Conservation (phyloP, 2,113 vertebrate genomes). For the Toxotes chatareus region DNA sequence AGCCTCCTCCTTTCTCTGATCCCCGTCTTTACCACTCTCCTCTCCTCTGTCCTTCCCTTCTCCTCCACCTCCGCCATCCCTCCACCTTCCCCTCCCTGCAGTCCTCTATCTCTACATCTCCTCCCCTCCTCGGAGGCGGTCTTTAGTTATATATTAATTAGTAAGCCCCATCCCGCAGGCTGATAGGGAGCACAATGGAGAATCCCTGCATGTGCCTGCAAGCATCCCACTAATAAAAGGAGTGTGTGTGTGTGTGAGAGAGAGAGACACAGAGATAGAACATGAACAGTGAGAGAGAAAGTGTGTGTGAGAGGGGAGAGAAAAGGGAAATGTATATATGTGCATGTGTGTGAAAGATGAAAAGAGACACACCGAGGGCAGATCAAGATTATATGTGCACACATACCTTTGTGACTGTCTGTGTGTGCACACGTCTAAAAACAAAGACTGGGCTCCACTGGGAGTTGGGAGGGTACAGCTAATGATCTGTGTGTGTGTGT, state of each 20-base stretch:
- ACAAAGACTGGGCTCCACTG: conserved; percentile 56
- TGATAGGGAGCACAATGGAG: conserved; percentile 80
- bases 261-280: not conserved
- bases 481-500: conserved; percentile 64
- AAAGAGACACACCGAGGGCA: conserved; percentile 48
- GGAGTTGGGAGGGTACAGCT: conserved; percentile 53
- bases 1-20: conserved; percentile 45
- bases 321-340: conserved; percentile 1
- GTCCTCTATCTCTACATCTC: conserved; percentile 65
- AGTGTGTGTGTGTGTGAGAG: conserved; percentile 39
- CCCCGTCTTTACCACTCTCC: conserved; percentile 16
- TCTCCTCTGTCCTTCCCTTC: conserved; percentile 31
- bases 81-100: conserved; percentile 43
- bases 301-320: not conserved
- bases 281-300: not conserved
- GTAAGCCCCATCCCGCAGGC: conserved; percentile 73
- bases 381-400: conserved; percentile 57
- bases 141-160: conserved; percentile 84
- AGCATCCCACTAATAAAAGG: conserved; percentile 74
- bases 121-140: conserved; percentile 67
- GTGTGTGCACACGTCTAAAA: conserved; percentile 57
- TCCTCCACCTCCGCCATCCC: conserved; percentile 33
- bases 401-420: conserved; percentile 52
- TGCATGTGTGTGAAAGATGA: conserved; percentile 42
- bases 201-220: conserved; percentile 75